Percentiles rank a stretch among this genome's conserved stretches.
These are phyloP conservation scores for Caenorhabditis brenneri DNA, from an alignment of 1,140 invertebrate genomes.

Conservation along the genomic window DNA sequence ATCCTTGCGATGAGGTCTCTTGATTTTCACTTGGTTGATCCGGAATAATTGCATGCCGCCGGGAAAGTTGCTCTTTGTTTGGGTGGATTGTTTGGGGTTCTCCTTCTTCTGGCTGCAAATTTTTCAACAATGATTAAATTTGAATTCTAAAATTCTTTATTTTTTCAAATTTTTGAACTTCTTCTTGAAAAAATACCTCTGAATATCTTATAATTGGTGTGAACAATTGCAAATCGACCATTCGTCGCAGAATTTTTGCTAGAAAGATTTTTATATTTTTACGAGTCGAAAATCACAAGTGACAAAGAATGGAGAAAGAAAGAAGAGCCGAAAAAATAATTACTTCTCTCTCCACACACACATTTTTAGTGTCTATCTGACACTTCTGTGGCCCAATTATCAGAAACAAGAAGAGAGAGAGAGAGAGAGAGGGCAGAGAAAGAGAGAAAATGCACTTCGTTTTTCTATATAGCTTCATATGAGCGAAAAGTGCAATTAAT, in stretches of 20 bases:
- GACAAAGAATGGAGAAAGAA: no score
- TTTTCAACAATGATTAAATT: no score
- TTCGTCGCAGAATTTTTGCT: not conserved
- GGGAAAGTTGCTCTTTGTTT: constrained; percentile 65
- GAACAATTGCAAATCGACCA: constrained; percentile 36
- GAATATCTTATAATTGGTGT: constrained; percentile 1
- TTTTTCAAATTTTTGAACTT: not conserved
- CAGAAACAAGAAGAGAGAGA: not conserved
- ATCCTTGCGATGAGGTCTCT: constrained; percentile 58
- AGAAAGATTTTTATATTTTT: not conserved
- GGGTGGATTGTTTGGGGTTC: constrained; percentile 65
- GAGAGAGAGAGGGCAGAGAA: not conserved
- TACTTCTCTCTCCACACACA: not conserved
- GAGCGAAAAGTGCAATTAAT: not conserved
- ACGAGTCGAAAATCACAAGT: not conserved
- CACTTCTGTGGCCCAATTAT: not conserved
- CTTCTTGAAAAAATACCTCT: no score
- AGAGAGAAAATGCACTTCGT: not conserved
- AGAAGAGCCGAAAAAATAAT: no score
- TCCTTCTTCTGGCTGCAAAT: constrained; percentile 58
- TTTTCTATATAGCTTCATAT: not conserved
- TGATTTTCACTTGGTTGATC: constrained; percentile 54
- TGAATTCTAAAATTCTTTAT: not conserved
- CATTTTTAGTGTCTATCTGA: not conserved
- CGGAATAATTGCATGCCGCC: constrained; percentile 66